Base-by-base conservation (phyloP, 2,888 invertebrate species). In the Oscheius sp. region DNA sequence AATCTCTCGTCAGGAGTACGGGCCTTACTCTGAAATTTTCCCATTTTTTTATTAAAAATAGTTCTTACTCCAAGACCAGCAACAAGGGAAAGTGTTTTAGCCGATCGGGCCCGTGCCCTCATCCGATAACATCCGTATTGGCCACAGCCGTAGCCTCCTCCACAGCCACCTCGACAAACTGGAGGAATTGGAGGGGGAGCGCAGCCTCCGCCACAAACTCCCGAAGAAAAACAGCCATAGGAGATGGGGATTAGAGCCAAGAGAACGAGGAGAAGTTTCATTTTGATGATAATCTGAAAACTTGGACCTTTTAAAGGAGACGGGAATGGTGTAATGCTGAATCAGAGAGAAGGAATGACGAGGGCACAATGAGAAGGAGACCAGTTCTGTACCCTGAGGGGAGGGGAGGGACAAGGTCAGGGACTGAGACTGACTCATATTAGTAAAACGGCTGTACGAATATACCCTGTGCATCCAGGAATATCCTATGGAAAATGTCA, bases 191-290 rank as follows among this genome's bases (percentile, higher is more conserved):
- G 84, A 46, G 87, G 86, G 25, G 83, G 82, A 16, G 77, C 78
- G 71, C 86, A 86, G 16, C 85, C 83, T 9, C 85, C 84, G 7
- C 85, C 85, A 71, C 86, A 86, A 45, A 86, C 83, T 63, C 87
- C 87, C 27, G 85, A 81, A 7, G 87, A 84, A 69, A 87, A 87
- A 59, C 87, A 87, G 0, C 84, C 86, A 6, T 27, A 46, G 41
- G 27, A 27, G 1, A 69, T n/a, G 1, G 66, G 52, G 1, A 49
- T 1, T 6, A 66, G 66, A 16, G 66, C 49, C n/a, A 66, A 21
- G 16, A 66, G 25, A 18, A 66, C 23, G 21, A 66, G 29, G 18
- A 66, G 35, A 29, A 29, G n/a, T 9, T 27, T 29, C 66, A 66
- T 66, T 49, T 23, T 63, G 23, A 63, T 23, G 9, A 55, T 45